phyloP scores from a whole-genome alignment of 2,113 vertebrate species.

The Nannospalax galili region DNA sequence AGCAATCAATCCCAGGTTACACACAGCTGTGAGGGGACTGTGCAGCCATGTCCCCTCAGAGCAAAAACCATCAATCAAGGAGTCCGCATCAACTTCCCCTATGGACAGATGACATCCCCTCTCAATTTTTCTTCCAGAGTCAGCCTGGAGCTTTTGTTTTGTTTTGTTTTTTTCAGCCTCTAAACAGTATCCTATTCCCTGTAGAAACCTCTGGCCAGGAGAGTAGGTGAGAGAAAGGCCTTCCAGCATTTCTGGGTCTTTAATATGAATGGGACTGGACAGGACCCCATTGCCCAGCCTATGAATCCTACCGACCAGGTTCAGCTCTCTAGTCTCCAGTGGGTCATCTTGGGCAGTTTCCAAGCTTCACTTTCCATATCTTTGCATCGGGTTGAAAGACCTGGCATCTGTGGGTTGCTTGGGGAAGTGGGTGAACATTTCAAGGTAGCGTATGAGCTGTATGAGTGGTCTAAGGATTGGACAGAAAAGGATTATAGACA shows the following conservation, averaged over 20 bases:
- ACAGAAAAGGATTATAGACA: neutral
- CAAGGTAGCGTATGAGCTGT: neutral
- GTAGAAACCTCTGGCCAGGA: neutral
- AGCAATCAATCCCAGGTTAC: neutral
- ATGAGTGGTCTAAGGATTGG: neutral
- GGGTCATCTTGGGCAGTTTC: neutral
- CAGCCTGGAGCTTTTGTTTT: neutral
- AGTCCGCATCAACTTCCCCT: neutral
- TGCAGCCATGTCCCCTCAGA: neutral
- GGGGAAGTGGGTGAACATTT: too few relatives aligned
- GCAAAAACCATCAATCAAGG: neutral
- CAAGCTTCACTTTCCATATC: neutral
- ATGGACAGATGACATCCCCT: neutral
- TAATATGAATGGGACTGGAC: neutral
- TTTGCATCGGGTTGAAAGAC: neutral
- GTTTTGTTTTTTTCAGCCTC: neutral
- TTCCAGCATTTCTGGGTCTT: neutral
- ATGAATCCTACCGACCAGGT: neutral
- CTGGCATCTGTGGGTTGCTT: neutral
- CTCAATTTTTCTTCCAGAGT: neutral
- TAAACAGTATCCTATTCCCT: neutral
- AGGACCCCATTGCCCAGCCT: neutral
- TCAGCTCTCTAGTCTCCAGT: neutral
- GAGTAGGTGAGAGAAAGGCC: neutral
- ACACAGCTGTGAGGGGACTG: neutral